These are phyloP conservation scores for Ephestia elutella DNA, from an alignment of 1,140 invertebrate species.

Conservation along the genomic window DNA sequence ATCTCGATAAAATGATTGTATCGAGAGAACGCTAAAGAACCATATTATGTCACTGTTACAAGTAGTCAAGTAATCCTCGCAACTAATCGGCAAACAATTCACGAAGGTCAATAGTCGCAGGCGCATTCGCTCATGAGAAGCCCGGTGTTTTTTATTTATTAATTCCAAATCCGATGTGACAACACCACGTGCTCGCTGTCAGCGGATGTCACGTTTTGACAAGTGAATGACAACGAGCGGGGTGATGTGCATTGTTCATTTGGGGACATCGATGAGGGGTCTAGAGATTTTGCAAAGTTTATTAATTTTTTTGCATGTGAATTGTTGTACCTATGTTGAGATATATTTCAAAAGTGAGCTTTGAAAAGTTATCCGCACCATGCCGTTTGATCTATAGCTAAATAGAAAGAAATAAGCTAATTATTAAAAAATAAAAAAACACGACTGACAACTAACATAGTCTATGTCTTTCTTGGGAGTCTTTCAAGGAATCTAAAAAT, in stretches of 20 bases:
- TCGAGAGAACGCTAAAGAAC: too few relatives aligned
- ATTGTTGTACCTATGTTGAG: neutral
- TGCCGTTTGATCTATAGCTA: too few relatives aligned
- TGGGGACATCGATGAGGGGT: neutral
- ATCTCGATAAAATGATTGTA: too few relatives aligned
- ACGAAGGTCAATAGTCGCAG: neutral
- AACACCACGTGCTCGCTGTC: conserved; percentile 2
- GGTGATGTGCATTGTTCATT: neutral
- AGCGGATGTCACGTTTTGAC: neutral
- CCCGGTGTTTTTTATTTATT: neutral
- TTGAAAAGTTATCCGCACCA: too few relatives aligned
- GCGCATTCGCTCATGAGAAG: neutral
- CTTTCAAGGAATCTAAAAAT: too few relatives aligned
- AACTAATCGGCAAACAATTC: neutral
- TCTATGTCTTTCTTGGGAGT: too few relatives aligned
- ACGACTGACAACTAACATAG: too few relatives aligned
- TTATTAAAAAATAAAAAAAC: too few relatives aligned
- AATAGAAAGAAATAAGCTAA: too few relatives aligned
- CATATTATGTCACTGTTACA: too few relatives aligned
- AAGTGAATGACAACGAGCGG: neutral
- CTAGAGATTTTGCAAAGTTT: neutral
- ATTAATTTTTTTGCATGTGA: neutral
- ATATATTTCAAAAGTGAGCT: too few relatives aligned
- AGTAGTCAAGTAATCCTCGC: neutral
- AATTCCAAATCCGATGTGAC: neutral